Conservation (phyloP, 2,113 vertebrate genomes). For the Vidua macroura region DNA sequence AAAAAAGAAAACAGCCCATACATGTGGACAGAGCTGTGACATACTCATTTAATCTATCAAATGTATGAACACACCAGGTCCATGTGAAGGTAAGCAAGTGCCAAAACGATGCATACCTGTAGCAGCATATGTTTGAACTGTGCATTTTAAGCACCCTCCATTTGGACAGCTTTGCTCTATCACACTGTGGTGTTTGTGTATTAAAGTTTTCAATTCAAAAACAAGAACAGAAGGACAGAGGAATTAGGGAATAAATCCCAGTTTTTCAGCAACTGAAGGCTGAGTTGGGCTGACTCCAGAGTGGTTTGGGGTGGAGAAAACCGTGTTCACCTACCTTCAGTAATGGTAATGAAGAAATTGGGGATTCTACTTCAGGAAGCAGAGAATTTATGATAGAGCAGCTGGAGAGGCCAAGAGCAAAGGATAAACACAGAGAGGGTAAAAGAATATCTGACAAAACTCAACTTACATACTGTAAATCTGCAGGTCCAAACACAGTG, state of each 20-base stretch:
- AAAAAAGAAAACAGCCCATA: background rate
- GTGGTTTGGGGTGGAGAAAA: background rate
- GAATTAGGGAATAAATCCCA: constrained; percentile 29
- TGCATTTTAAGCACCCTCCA: background rate
- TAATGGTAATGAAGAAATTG: constrained; percentile 47
- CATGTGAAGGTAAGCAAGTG: background rate
- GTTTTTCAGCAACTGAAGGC: background rate
- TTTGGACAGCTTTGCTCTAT: background rate
- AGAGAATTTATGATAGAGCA: constrained; percentile 55
- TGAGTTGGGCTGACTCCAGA: constrained; percentile 12
- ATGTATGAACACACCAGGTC: background rate
- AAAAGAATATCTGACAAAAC: constrained; percentile 58
- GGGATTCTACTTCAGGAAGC: constrained; percentile 34
- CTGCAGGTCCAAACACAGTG: background rate
- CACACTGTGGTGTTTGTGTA: background rate
- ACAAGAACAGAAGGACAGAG: constrained; percentile 22
- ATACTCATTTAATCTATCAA: background rate
- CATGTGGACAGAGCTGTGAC: background rate
- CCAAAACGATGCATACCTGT: background rate
- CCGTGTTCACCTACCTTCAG: background rate
- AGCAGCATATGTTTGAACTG: background rate
- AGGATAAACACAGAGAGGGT: constrained; percentile 54
- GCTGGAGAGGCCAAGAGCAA: constrained; percentile 55
- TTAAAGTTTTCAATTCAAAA: constrained; percentile 20
- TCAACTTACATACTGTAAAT: constrained; percentile 46